Evolutionary conservation across 2,797 vertebrate species (phyloP).

Genomic region (Eulemur mongoz): DNA sequence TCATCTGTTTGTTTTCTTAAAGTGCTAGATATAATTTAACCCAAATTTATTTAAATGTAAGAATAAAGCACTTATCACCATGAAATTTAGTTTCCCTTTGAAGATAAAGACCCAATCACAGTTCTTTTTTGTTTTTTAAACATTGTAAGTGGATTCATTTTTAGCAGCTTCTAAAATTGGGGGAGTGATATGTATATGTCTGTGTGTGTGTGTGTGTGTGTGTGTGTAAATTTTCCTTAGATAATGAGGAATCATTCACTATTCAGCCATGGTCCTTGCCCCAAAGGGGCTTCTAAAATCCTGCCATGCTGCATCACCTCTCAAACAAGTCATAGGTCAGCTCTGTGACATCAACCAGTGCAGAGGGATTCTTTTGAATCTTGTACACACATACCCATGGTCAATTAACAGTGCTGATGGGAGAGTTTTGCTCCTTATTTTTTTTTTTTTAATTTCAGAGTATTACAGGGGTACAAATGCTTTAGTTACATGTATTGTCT

Average conservation of each 20-base stretch:
- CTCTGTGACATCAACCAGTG: background rate
- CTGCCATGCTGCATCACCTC: background rate
- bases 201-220: no score
- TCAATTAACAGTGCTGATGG: background rate
- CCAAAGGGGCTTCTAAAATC: background rate
- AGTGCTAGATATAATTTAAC: background rate
- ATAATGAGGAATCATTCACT: background rate
- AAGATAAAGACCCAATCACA: background rate
- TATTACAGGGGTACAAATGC: no score
- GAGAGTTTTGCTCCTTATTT: background rate
- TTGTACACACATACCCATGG: background rate
- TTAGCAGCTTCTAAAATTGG: background rate
- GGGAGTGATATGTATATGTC: background rate
- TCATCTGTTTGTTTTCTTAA: constrained; percentile 13
- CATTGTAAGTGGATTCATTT: background rate
- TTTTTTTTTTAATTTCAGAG: background rate
- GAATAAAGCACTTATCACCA: background rate
- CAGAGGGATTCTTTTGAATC: background rate
- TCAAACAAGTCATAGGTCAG: background rate
- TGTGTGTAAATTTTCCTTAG: background rate
- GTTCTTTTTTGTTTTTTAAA: background rate
- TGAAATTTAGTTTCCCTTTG: constrained; percentile 5
- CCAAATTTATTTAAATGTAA: constrained; percentile 40
- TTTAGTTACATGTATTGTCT: no score
- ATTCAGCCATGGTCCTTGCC: background rate